phyloP scores from a whole-genome alignment of 2,113 vertebrate genomes.

The Xiphias gladius region DNA sequence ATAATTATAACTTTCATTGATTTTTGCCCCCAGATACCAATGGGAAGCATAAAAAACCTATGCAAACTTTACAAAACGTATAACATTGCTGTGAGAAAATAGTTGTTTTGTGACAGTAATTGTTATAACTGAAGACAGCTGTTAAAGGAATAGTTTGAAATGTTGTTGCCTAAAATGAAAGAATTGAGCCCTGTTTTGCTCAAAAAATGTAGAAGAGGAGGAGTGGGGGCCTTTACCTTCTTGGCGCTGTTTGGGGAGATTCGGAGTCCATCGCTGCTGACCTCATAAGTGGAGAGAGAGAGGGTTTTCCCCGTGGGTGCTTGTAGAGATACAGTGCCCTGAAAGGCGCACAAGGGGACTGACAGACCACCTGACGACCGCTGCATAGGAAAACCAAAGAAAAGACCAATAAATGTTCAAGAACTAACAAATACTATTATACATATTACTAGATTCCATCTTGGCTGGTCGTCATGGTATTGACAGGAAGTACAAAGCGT shows the following conservation, averaged over 20 bases:
- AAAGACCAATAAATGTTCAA: background rate
- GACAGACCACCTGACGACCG: conserved; percentile 87
- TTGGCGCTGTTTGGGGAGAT: conserved; percentile 88
- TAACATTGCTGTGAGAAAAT: background rate
- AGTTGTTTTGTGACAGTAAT: background rate
- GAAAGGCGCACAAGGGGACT: conserved; percentile 95
- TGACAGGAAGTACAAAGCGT: background rate
- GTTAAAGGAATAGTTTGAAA: background rate
- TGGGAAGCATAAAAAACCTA: background rate
- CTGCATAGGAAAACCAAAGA: conserved; percentile 78
- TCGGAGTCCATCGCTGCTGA: conserved; percentile 94
- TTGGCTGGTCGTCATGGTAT: background rate
- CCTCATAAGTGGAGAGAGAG: conserved; percentile 96
- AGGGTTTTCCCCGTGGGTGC: conserved; percentile 95
- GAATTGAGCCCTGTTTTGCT: background rate
- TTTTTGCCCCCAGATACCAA: background rate
- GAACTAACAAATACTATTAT: background rate
- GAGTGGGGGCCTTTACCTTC: conserved; percentile 78
- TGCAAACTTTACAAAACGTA: background rate
- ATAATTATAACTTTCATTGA: background rate
- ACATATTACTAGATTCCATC: background rate
- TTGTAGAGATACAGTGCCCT: conserved; percentile 96
- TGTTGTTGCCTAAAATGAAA: background rate
- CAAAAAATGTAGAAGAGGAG: background rate
- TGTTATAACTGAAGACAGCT: background rate